Base-by-base conservation (phyloP, 2,113 vertebrate genomes). In the Fregata magnificens region DNA sequence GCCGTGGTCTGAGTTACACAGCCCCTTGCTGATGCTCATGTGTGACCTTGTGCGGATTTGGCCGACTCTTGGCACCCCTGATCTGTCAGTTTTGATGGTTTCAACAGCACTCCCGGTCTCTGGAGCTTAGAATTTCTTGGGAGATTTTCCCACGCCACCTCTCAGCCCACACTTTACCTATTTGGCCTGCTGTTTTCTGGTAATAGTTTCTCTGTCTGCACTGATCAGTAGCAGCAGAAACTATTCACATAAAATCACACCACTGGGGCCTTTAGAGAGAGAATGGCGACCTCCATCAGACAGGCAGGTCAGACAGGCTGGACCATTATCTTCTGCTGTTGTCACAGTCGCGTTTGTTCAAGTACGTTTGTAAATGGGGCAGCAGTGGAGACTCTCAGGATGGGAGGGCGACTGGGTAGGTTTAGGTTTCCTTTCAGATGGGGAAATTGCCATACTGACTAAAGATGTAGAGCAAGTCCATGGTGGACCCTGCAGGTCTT, bases 81-180 rank as follows among this genome's bases (percentile, higher is more conserved):
- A 7, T 22, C 73, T 84, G 31, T 52, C 45, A 17, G 17, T 70
- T 73, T 44, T 56, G 28, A 24, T 70, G 40, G 5, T 40, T 85
- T 90, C 50, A 70, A 1, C 59, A 34, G 34, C 2, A 0, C n/a
- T 73, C 3, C 32, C 26, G 25, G 49, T 24, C 17, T 52, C 44
- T 31, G 40, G 26, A 17, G 3, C 8, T 61, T 70, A 47, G 61
- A 0, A 4, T 25, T 29, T 74, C 34, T 10, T 22, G 6, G 26
- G 45, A 53, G 45, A 12, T 7, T 26, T 36, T 91, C 53, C 22
- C 7, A 11, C 0, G 0, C 3, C 38, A 0, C 18, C 18, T 87
- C 50, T 71, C 28, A 14, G 59, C 42, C 26, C 26, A 6, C 3
- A 1, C 26, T 40, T 58, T 40, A 42, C 55, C 49, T n/a, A 3